Evolutionary conservation across 2,888 invertebrate species (phyloP).

Genomic region (Agonopterix alstromeriana): DNA sequence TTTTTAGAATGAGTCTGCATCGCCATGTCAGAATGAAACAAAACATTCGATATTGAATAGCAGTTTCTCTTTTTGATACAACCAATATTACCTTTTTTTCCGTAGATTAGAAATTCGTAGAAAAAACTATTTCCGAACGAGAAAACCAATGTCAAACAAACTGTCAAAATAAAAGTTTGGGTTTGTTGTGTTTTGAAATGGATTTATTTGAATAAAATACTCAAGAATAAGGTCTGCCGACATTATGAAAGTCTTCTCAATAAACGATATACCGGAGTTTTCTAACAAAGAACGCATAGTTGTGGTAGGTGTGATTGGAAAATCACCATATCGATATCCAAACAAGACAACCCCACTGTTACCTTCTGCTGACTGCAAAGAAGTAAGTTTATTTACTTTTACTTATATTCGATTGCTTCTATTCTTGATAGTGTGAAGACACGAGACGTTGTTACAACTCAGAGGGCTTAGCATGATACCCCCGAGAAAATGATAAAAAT

Average conservation of each 20-base stretch:
- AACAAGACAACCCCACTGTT: slow-evolving; percentile 80
- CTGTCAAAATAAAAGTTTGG: background rate
- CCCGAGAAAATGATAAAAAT: too few species aligned
- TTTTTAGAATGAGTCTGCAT: too few species aligned
- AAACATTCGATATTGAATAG: too few species aligned
- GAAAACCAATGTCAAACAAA: background rate
- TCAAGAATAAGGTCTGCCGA: background rate
- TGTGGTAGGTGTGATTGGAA: slow-evolving; percentile 84
- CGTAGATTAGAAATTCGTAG: too few species aligned
- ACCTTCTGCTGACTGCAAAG: slow-evolving; percentile 56
- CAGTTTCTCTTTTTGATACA: too few species aligned
- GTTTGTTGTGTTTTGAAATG: background rate
- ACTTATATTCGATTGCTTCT: too few species aligned
- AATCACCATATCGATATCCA: slow-evolving; percentile 79
- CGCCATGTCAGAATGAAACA: too few species aligned
- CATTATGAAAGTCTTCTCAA: slow-evolving; percentile 52
- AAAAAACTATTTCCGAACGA: too few species aligned
- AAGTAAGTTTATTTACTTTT: slow-evolving; percentile 32
- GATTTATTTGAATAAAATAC: background rate
- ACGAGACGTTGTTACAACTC: too few species aligned
- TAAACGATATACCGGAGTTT: slow-evolving; percentile 62
- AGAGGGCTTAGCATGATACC: too few species aligned
- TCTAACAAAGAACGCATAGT: slow-evolving; percentile 77
- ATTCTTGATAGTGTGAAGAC: too few species aligned
- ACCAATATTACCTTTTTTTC: too few species aligned